Conservation (phyloP, 2,113 vertebrate genomes). For the Bucco capensis region DNA sequence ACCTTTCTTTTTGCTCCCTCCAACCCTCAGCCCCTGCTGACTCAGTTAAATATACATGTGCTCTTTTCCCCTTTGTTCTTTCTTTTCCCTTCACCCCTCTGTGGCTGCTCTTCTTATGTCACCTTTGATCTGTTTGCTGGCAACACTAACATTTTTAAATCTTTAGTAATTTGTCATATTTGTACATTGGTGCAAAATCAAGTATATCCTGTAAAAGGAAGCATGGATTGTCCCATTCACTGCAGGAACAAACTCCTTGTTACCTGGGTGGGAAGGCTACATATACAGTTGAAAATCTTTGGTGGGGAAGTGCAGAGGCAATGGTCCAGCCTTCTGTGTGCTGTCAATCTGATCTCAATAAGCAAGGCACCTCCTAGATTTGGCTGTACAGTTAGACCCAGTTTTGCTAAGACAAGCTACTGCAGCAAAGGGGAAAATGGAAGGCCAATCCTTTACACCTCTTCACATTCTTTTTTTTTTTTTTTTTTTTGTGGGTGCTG, state of each 20-base stretch:
- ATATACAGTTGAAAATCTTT: background rate
- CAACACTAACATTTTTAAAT: background rate
- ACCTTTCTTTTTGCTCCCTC: background rate
- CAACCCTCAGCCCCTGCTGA: background rate
- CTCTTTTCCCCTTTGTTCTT: background rate
- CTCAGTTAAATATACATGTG: slow-evolving; percentile 9
- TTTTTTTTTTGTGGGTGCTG: background rate
- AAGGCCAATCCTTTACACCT: background rate
- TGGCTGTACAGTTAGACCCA: background rate
- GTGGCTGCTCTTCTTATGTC: background rate
- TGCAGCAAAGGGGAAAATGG: background rate
- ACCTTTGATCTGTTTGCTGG: slow-evolving; percentile 19
- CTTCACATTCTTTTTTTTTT: background rate
- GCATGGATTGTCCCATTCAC: background rate
- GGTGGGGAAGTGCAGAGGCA: background rate
- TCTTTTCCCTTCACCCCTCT: background rate
- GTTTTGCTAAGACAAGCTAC: background rate
- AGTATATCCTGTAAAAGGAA: background rate
- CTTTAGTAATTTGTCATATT: background rate
- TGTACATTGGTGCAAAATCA: background rate
- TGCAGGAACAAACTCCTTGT: background rate
- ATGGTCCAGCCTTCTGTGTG: background rate
- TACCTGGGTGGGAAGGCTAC: background rate
- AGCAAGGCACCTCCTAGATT: background rate
- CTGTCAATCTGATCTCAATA: background rate